Evolutionary conservation across 2,113 vertebrate species (phyloP).

Genomic region (Crotalus viridis): DNA sequence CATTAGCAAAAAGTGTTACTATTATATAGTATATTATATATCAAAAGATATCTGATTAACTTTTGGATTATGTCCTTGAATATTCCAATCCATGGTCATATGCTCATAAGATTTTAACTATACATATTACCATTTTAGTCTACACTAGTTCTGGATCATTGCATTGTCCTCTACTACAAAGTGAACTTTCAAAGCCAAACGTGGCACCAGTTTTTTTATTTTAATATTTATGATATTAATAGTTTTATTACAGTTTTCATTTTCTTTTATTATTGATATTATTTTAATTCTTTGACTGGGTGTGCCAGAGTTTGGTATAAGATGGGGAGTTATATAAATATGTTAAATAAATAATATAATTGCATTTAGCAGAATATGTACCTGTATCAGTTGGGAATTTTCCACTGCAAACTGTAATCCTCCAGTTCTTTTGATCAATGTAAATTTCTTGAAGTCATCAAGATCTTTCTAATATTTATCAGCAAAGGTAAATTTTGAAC

Average conservation of each 20-base stretch:
- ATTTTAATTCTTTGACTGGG: background rate
- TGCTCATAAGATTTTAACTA: background rate
- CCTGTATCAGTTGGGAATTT: background rate
- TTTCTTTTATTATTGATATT: background rate
- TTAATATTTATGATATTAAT: background rate
- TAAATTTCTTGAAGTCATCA: background rate
- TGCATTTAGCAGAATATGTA: background rate
- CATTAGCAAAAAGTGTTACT: background rate
- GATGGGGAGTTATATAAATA: background rate
- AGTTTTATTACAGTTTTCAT: background rate
- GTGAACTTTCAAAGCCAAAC: background rate
- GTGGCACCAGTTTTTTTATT: background rate
- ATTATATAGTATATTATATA: background rate
- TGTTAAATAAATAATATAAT: background rate
- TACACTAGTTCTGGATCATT: background rate
- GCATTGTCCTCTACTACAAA: background rate
- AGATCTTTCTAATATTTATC: background rate
- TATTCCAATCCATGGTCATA: background rate
- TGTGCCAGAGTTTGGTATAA: background rate
- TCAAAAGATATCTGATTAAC: background rate
- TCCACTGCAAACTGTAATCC: background rate
- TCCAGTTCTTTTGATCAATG: background rate
- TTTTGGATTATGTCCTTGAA: background rate
- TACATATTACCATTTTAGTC: background rate
- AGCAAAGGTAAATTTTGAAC: background rate